phyloP scores from a whole-genome alignment of 2,113 vertebrate genomes.

The Lipophrys pholis region DNA sequence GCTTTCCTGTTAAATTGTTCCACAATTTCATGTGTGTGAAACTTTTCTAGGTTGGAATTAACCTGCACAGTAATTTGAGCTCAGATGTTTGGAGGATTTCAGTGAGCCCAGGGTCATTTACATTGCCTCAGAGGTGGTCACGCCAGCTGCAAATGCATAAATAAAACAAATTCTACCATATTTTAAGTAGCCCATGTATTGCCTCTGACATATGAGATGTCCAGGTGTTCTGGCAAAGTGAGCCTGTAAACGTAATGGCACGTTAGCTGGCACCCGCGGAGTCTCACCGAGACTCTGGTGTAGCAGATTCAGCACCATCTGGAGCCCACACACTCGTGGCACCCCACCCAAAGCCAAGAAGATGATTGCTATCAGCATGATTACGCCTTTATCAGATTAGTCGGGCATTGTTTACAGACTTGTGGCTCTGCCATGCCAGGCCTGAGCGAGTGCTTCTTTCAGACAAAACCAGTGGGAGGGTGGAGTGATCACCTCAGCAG shows the following conservation, averaged over 20 bases:
- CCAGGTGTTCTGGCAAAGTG: constrained; percentile 21
- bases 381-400: constrained; percentile 75
- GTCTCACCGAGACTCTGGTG: constrained; percentile 54
- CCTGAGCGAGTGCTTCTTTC: constrained; percentile 28
- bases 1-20: not conserved
- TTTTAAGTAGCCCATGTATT: not conserved
- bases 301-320: constrained; percentile 73
- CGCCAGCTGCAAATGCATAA: not conserved
- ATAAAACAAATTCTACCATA: constrained; percentile 2
- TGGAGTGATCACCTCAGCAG: constrained; percentile 31
- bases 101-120: not conserved
- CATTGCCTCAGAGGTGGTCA: not conserved
- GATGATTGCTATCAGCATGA: constrained; percentile 77
- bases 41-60: not conserved
- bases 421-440: constrained; percentile 40
- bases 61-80: not conserved
- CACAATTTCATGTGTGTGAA: not conserved
- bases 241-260: not conserved
- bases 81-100: not conserved
- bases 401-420: constrained; percentile 65
- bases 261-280: constrained; percentile 46
- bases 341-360: constrained; percentile 66
- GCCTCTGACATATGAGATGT: constrained; percentile 3
- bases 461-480: constrained; percentile 25
- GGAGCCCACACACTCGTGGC: constrained; percentile 54